Percentiles rank a stretch among this genome's conserved stretches.
Conservation (phyloP, 2,113 vertebrate species). For the Tyto alba region DNA sequence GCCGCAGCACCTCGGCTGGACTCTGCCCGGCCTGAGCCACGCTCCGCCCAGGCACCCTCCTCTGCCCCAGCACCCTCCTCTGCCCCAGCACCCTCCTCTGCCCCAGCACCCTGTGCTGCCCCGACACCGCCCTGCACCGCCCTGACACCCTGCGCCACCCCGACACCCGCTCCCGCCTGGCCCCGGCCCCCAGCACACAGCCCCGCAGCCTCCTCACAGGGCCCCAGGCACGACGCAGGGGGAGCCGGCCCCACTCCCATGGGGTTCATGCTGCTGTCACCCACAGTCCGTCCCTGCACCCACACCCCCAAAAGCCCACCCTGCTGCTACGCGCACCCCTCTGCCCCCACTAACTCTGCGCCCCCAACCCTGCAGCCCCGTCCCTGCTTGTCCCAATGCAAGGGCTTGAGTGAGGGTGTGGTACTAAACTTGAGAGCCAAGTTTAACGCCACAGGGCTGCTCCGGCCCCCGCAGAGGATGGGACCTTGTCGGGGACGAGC, state of each 20-base stretch:
- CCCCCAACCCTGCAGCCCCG: rapidly evolving
- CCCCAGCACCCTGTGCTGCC: neutral
- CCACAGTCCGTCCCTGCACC: rapidly evolving
- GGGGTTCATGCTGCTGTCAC: rapidly evolving
- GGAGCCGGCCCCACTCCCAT: rapidly evolving
- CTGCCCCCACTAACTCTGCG: neutral
- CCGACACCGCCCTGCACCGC: neutral
- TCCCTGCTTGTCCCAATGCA: rapidly evolving
- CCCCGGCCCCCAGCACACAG: rapidly evolving
- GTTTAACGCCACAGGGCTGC: neutral
- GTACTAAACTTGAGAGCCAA: too few species aligned
- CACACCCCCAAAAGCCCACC: neutral
- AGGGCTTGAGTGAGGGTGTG: too few species aligned
- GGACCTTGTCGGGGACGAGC: rapidly evolving
- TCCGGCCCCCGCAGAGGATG: neutral
- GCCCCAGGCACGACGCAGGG: rapidly evolving
- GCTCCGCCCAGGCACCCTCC: neutral
- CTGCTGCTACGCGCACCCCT: too few species aligned
- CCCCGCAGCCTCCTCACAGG: rapidly evolving
- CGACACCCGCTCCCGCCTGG: rapidly evolving
- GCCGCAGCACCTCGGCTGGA: neutral
- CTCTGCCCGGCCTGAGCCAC: neutral
- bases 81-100: neutral
- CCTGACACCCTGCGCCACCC: neutral
- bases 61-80: neutral